Conservation (phyloP, 2,797 vertebrate species). For the Fundulus diaphanus region DNA sequence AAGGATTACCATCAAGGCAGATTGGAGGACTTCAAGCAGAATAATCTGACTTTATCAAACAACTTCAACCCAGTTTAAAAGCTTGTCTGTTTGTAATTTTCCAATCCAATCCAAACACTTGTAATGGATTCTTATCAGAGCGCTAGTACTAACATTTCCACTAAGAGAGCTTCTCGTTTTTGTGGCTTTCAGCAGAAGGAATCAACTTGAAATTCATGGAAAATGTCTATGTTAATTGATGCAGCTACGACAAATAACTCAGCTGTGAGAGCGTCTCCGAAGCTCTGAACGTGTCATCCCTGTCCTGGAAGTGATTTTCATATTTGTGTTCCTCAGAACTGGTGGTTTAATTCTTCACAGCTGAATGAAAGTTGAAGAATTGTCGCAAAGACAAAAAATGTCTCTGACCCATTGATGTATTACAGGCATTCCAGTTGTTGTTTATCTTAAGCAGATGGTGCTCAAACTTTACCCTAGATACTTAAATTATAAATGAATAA, state of each 20-base stretch:
- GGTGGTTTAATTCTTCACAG: neutral
- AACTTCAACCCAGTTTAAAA: neutral
- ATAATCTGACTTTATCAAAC: neutral
- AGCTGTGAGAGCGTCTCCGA: neutral
- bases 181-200: neutral
- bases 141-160: neutral
- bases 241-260: neutral
- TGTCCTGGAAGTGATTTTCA: neutral
- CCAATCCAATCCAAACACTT: neutral
- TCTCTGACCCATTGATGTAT: neutral
- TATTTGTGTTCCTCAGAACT: slow-evolving; percentile 2
- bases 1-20: slow-evolving; percentile 11
- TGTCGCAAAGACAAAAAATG: neutral
- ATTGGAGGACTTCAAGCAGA: neutral
- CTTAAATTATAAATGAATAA: too few species aligned
- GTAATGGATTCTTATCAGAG: neutral
- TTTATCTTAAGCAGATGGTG: neutral
- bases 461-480: neutral
- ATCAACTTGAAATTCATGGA: neutral
- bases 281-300: neutral
- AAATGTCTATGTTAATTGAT: neutral
- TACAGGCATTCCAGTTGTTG: neutral
- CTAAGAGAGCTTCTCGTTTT: neutral
- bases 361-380: neutral
- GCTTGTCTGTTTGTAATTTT: neutral